Evolutionary conservation across 2,888 invertebrate genomes (phyloP), one percentile per base, ranked within the genome.

Genomic region (Drosophila subsilvestris): DNA sequence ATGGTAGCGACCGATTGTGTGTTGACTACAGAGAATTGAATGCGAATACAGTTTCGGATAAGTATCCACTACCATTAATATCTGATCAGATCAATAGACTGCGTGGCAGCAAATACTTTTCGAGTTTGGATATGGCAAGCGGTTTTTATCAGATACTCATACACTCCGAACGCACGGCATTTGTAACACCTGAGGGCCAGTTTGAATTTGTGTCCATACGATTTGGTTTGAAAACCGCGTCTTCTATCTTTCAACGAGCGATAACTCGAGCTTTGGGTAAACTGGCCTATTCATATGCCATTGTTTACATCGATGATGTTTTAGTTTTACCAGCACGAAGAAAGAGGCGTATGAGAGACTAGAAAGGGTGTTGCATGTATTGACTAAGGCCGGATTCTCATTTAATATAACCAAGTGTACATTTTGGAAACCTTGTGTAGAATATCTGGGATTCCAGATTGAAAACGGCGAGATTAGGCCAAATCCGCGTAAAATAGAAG

Each of bases 351-450:
- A 12, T 27, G 49, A 20, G 3, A 14, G 44, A 18, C 25, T 51
- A 9, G 2, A 20, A 6, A 32, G 14, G 1, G 50, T 51, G 17
- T 17, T 27, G 51, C 51, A 12, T 42, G 29, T 43, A 1, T 51
- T 59, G 3, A 59, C n/a, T 10, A 42, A 45, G 47, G 53, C 22
- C 0, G 61, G 22, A 32, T 61, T 10, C 10, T 10, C 29, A 29
- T 25, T 61, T 42, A 27, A 44, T 60, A 18, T 48, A 55, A 49
- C 49, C 1, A 47, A 44, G 22, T 51, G 45, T 9, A 45, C 59
- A 37, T 54, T 56, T 54, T 32, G 51, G 32, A 2, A 20, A 20
- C 20, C 20, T 20, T 20, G 20, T 2, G 20, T 2, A 20, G 2
- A 20, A 20, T 20, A 20, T 20, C 20, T 20, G 20, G 20, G 20